A percentile compares a stretch with the other conserved stretches of the same genome.
These are phyloP conservation scores for Dryocosmus kuriphilus DNA, from an alignment of 2,888 invertebrate genomes.

Conservation along the genomic window DNA sequence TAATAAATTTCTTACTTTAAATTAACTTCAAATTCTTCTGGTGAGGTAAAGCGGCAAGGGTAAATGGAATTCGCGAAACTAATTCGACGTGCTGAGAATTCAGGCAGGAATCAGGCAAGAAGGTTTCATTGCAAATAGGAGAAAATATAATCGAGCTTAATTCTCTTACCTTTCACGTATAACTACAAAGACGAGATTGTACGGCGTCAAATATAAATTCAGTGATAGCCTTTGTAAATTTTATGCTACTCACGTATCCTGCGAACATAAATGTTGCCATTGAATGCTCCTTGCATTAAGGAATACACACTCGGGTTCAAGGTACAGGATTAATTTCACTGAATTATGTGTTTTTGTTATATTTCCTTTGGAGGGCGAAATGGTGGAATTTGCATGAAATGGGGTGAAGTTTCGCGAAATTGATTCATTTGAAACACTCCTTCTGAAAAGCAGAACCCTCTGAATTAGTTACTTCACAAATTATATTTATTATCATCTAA, in stretches of 20 bases:
- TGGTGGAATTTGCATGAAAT: neutral
- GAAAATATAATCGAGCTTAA: conserved; percentile 36
- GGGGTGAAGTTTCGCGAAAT: neutral
- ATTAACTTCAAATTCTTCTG: no score
- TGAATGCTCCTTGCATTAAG: conserved; percentile 32
- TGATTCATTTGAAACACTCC: neutral
- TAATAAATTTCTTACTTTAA: no score
- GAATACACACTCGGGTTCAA: conserved; percentile 13
- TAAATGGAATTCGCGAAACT: conserved; percentile 28
- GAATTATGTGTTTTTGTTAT: neutral
- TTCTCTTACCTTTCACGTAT: conserved; percentile 35
- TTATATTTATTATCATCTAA: no score
- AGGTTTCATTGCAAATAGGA: conserved; percentile 14
- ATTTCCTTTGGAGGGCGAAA: neutral
- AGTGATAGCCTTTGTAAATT: conserved; percentile 15
- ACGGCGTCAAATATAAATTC: conserved; percentile 31
- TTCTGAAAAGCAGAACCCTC: no score
- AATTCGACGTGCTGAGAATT: conserved; percentile 25
- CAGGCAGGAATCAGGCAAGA: conserved; percentile 19
- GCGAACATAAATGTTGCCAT: conserved; percentile 25
- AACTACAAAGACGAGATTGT: conserved; percentile 31
- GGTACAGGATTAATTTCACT: conserved; percentile 15
- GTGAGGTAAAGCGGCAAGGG: neutral
- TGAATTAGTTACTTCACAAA: no score
- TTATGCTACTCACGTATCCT: conserved; percentile 19